These are phyloP conservation scores for Acomys russatus DNA, from an alignment of 2,797 vertebrate species.

Conservation along the genomic window DNA sequence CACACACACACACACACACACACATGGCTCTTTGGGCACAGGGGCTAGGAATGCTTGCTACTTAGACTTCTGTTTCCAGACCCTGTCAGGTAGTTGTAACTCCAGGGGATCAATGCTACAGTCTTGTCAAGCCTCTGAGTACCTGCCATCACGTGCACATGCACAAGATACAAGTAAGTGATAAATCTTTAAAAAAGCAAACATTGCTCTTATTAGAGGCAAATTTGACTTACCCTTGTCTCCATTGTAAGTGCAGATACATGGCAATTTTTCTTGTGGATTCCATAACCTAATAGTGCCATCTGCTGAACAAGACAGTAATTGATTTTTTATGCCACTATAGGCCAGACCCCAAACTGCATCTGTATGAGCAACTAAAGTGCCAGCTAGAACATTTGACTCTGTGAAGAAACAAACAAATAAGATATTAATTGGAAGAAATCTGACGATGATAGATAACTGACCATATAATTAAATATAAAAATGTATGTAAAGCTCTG, in stretches of 20 bases:
- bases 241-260: constrained; percentile 96
- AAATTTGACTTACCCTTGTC: constrained; percentile 90
- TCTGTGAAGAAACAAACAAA: constrained; percentile 89
- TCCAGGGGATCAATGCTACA: background rate
- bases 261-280: constrained; percentile 95
- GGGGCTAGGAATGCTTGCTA: background rate
- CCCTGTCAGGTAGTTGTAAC: background rate
- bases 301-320: constrained; percentile 98
- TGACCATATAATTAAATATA: constrained; percentile 47
- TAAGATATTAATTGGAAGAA: constrained; percentile 67
- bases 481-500: background rate
- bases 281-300: constrained; percentile 98
- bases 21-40: background rate
- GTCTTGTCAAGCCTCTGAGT: background rate
- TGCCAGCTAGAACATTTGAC: constrained; percentile 95
- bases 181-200: background rate
- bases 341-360: constrained; percentile 98
- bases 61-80: background rate
- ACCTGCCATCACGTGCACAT: background rate
- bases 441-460: background rate
- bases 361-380: constrained; percentile 95
- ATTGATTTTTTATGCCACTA: constrained; percentile 97
- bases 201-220: background rate
- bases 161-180: background rate
- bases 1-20: too few species aligned